Base-by-base conservation (phyloP, 2,113 vertebrate species). In the Osmerus mordax region DNA sequence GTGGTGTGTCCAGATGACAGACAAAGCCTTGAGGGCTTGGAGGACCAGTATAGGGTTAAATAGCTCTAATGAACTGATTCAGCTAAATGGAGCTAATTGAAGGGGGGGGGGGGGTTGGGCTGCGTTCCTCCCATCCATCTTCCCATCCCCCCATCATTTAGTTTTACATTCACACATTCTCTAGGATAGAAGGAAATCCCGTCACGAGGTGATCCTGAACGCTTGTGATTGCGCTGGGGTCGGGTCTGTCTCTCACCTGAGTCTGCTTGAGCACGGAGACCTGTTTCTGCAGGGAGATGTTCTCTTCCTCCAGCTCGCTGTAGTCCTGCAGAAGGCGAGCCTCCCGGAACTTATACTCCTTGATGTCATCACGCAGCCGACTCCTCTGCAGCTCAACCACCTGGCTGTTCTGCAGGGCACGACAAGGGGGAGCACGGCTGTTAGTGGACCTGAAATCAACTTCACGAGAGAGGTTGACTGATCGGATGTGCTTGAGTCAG, bases 211-310 rank as follows among this genome's bases (percentile, higher is more conserved):
- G 32, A 36, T 36, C 32, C 32, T 36, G 32, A 36, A 36, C 4
- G 4, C 2, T 36, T 7, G 32, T 36, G 32, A 4, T 36, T 7
- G 32, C 7, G 41, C 7, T 47, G 41, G 41, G 41, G 9, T 47
- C 0, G 41, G 9, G 9, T 52, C 21, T 47, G 25, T 16, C 25
- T 55, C 92, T 91, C 81, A 91, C 97, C 95, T 99, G 97, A 80
- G 94, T 97, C 89, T 99, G 97, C 77, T 95, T 95, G 71, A 99
- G 94, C 78, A 93, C 73, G 41, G 95, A 99, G 59, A 99, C 97
- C 88, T 99, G 97, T 84, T 99, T 99, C 92, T 99, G 97, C 67
- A 99, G 90, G n/a, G 94, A 94, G 89, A 99, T 99, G 90, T 99
- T 99, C 90, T 99, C 97, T 84, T 99, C 97, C 84, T 99, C 97